These are phyloP conservation scores for Scelioninae gen. 2 DNA, from an alignment of 2,888 invertebrate genomes.

Conservation along the genomic window DNA sequence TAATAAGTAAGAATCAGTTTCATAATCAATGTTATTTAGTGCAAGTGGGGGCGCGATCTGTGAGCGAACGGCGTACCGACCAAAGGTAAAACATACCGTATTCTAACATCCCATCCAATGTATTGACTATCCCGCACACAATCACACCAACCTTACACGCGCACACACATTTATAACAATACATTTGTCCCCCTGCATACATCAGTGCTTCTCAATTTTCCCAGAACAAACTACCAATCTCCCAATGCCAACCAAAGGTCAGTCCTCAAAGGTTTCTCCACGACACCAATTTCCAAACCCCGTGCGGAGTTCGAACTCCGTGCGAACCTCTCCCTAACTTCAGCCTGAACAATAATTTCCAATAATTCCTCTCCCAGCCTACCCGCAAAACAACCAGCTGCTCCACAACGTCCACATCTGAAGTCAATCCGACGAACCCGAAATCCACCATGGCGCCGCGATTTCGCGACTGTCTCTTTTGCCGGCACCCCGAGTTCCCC, in stretches of 20 bases:
- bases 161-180: constrained; percentile 11
- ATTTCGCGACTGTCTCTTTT: constrained; percentile 30
- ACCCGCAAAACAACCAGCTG: too few relatives aligned
- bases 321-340: constrained; percentile 5
- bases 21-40: neutral
- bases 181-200: constrained; percentile 5
- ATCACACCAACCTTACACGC: constrained; percentile 1
- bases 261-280: neutral
- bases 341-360: constrained; percentile 12
- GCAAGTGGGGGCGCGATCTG: constrained; percentile 27
- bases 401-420: too few relatives aligned
- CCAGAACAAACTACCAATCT: constrained; percentile 25
- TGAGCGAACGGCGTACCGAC: neutral
- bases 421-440: too few relatives aligned
- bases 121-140: constrained; percentile 8
- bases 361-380: too few relatives aligned
- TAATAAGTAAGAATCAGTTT: neutral
- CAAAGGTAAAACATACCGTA: constrained; percentile 46
- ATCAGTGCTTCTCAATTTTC: constrained; percentile 21
- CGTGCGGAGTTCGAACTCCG: too few relatives aligned
- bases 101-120: constrained; percentile 10
- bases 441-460: constrained; percentile 6
- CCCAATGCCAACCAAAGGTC: neutral
- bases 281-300: neutral
- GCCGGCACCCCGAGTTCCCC: constrained; percentile 38